Evolutionary conservation across 2,888 invertebrate species (phyloP).

Genomic region (Eumerus sabulonum): DNA sequence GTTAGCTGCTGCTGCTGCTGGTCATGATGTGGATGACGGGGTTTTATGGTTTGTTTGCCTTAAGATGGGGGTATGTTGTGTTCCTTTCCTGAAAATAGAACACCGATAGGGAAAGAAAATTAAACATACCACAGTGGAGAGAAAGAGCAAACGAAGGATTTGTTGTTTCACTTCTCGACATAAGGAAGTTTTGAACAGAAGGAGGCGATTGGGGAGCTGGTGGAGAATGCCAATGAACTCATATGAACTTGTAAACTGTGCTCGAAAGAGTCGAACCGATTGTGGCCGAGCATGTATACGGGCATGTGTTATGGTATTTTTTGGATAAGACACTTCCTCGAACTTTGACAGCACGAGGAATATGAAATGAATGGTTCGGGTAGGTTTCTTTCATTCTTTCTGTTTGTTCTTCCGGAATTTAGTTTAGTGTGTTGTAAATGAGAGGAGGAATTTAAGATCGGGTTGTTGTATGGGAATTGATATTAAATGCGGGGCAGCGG

Average conservation of each 20-base stretch:
- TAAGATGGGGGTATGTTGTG: conserved; percentile 53
- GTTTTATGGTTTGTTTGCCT: conserved; percentile 65
- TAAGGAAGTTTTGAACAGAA: conserved; percentile 59
- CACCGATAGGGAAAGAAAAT: conserved; percentile 53
- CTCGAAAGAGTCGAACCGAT: too few relatives aligned
- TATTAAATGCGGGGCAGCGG: too few relatives aligned
- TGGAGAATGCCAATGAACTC: conserved; percentile 57
- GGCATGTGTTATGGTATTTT: not conserved
- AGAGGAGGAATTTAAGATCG: not conserved
- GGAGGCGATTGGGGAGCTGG: not conserved
- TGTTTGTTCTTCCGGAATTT: too few relatives aligned
- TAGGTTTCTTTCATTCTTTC: too few relatives aligned
- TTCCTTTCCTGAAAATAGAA: conserved; percentile 63
- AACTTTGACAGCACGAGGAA: not conserved
- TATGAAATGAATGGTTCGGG: too few relatives aligned
- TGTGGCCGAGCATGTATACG: not conserved
- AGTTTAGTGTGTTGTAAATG: not conserved
- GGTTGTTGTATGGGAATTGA: too few relatives aligned
- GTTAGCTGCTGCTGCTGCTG: too few relatives aligned
- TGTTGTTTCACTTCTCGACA: conserved; percentile 35
- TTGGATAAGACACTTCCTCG: conserved; percentile 6
- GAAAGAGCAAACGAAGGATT: conserved; percentile 19
- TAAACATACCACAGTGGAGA: too few relatives aligned
- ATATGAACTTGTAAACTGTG: conserved; percentile 56
- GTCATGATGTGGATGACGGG: conserved; percentile 32